Base-by-base conservation (phyloP, 2,888 invertebrate species). In the Apoda limacodes region DNA sequence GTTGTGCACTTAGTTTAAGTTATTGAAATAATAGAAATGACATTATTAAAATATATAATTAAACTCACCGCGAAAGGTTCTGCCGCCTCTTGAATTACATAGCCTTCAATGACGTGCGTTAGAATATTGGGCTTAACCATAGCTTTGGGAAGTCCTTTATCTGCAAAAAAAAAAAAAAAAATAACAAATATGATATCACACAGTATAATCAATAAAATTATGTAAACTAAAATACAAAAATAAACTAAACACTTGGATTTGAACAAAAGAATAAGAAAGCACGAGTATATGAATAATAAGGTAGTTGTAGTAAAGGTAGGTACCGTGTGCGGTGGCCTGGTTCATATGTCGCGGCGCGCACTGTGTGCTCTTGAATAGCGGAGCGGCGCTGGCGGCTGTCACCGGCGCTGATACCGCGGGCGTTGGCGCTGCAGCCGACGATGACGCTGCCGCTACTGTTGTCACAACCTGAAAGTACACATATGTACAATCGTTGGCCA, bases 101-200 rank as follows among this genome's bases (percentile, higher is more conserved):
- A 97, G 29, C 96, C 97, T 62, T 96, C 97, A 40, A 98, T 97
- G 13, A 97, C 94, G 62, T 98, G 98, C 0, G 97, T 97, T 29
- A 98, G 78, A 5, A 98, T 93, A 59, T 95, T 95, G 0, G 96
- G 96, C 62, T 95, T 96, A 9, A 96, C 95, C 88, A 95, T 90
- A 2, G 95, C 95, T 63, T 93, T 93, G 10, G 92, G 92, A 20
- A 92, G 82, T n/a, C 85, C 83, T 43, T 81, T 82, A 40, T 81
- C 82, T 75, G 59, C 20, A 42, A 48, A 32, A 35, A 20, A 28
- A 17, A 7, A 17, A 17, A 7, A 17, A 17, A 7, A 5, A 17
- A n/a, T n/a, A n/a, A n/a, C n/a, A n/a, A 2, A 22, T 17, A 12
- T 15, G 2, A 22, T 7, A 20, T 25, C 9, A 25, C 3, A 13